Base-by-base conservation (phyloP, 2,888 invertebrate genomes). In the Thecophora atra region DNA sequence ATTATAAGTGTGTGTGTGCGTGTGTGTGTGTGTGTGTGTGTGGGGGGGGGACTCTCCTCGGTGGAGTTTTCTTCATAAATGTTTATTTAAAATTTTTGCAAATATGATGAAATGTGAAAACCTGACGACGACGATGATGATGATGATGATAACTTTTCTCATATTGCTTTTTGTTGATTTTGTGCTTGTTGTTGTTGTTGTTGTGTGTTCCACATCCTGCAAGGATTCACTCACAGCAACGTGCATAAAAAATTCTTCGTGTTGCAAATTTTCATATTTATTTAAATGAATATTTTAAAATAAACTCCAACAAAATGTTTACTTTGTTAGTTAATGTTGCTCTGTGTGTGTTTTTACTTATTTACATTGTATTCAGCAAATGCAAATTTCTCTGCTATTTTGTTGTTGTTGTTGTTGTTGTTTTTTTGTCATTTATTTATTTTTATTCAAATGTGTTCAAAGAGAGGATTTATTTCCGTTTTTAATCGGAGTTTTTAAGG, bases 81-180 rank as follows among this genome's bases (percentile, higher is more conserved):
- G 62, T 70, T 74, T 70, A 62, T 65, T 72, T 65, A 71, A 73
- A 58, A 73, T 73, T 71, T 71, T 73, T 64, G 68, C 73, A 71
- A 69, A 69, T 68, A 69, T 63, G 70, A 63, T 70, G 70, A 62
- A 70, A 70, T 63, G 51, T 60, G 60, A 69, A 69, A n/a, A 60
- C 19, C 24, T 15, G 69, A 58, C 4, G 28, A 24, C 19, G 24
- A 60, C 44, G 60, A 58, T 69, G 69, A 28, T n/a, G 51, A 19
- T 66, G 19, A 51, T 52, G 26, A 19, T 66, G 52, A 28, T 66
- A 51, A 56, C 58, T 58, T 69, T 52, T 58, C 60, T n/a, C 60
- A 26, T 70, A 56, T 72, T 72, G 65, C n/a, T 67, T 69, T 56
- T 65, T 72, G 54, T 69, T 75, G 24, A 60, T 63, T 7, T 24